Evolutionary conservation across 2,888 invertebrate genomes (phyloP), one percentile per base, ranked within the genome.

Genomic region (Psylliodes chrysocephalus): DNA sequence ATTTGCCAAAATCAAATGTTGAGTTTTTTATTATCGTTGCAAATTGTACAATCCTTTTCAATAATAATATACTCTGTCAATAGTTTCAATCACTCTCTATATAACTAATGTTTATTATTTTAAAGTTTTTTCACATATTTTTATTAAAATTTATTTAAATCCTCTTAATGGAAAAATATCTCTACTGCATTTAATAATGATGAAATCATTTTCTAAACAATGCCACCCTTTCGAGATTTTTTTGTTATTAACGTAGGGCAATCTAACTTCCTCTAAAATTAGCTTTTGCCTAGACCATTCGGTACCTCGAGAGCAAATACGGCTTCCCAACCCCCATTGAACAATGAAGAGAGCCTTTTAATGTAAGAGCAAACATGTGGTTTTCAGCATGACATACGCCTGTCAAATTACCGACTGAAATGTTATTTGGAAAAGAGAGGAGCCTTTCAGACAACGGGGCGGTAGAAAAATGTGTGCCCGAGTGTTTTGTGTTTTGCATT

Each of bases 301-400:
- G 30, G 61, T 61, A n/a, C 49, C 49, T 49, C 49, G 10, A 60
- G 38, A 49, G 64, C 55, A 56, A 64, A 64, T 56, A 60, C 49
- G 51, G 44, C 44, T 55, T 60, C 40, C 44, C 60, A 40, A 22
- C 59, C 64, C 64, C 51, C 46, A 22, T 55, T 8, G 44, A 54
- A 64, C 60, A 64, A 64, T 60, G 51, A 55, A 60, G 60, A 64
- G 60, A 60, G 60, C 64, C 62, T 66, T 66, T 66, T 66, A 66
- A 66, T 66, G 65, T 62, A 66, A 66, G 62, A 66, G 65, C 62
- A 66, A 66, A 66, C 65, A 66, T 66, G 65, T 66, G 65, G 65
- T 66, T 66, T 62, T 66, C 65, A 62, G 59, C 62, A 59, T 66
- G 65, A 66, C 62, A 62, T 65, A 59, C 61, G 62, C 44, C 57